phyloP scores from a whole-genome alignment of 2,888 invertebrate species.

The Pseudococcus viburni region DNA sequence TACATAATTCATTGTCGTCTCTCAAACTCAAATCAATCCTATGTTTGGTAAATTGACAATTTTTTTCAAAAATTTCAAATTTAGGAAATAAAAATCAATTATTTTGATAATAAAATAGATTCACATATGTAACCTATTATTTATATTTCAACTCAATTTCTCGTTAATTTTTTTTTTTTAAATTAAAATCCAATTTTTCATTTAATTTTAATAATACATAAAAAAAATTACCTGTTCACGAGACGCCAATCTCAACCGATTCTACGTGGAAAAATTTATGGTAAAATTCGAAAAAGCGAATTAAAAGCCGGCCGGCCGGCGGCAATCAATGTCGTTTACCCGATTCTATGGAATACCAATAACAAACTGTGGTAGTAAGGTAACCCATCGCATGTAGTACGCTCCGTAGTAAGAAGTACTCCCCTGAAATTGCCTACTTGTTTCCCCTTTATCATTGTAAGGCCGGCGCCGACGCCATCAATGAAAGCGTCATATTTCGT shows the following conservation, averaged over 20 bases:
- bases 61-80: too few species aligned
- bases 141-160: too few species aligned
- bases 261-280: neutral
- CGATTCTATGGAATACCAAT: constrained; percentile 58
- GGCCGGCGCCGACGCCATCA: constrained; percentile 64
- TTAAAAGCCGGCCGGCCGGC: constrained; percentile 63
- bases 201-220: constrained; percentile 18
- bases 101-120: too few species aligned
- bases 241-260: neutral
- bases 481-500: constrained; percentile 63
- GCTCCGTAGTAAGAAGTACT: constrained; percentile 61
- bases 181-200: neutral
- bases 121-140: too few species aligned
- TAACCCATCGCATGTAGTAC: constrained; percentile 56
- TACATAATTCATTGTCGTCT: too few species aligned
- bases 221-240: constrained; percentile 30
- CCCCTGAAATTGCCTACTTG: constrained; percentile 60
- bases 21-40: too few species aligned
- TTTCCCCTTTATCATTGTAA: constrained; percentile 39
- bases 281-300: constrained; percentile 15
- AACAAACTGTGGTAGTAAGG: constrained; percentile 58
- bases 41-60: too few species aligned
- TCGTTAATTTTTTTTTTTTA: too few species aligned
- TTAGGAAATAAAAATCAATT: too few species aligned
- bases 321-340: constrained; percentile 47